Evolutionary conservation across 1,140 invertebrate genomes (phyloP).

Genomic region (Drosophila littoralis): DNA sequence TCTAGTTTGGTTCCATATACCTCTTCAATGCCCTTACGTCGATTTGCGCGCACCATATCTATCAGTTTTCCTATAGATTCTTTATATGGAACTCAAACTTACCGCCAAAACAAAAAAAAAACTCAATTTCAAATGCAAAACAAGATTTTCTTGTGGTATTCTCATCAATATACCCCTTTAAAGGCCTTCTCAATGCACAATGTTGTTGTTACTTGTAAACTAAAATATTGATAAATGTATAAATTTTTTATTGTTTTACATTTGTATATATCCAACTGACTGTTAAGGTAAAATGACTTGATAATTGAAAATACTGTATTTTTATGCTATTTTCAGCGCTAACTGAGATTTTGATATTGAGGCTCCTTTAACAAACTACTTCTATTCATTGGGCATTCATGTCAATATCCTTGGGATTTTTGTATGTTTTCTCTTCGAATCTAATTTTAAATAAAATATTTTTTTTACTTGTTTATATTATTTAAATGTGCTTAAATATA

Average conservation of each 20-base stretch:
- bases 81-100: background rate
- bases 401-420: no score
- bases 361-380: background rate
- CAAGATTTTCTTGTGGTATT: constrained; percentile 4
- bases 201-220: constrained; percentile 32
- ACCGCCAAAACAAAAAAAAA: constrained; percentile 7
- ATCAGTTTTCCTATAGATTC: background rate
- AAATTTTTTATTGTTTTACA: constrained; percentile 59
- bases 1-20: constrained; percentile 72
- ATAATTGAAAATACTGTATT: background rate
- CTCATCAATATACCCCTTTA: constrained; percentile 14
- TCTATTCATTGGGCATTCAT: background rate
- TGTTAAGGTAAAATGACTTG: constrained; percentile 45
- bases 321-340: background rate
- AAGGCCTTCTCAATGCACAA: constrained; percentile 8
- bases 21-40: constrained; percentile 74
- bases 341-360: constrained; percentile 11
- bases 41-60: constrained; percentile 64
- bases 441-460: no score
- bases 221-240: constrained; percentile 50
- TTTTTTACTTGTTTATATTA: no score
- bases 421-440: no score
- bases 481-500: no score
- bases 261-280: constrained; percentile 54
- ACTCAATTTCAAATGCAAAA: constrained; percentile 12